A percentile compares a stretch with the other conserved stretches of the same genome.
phyloP scores from a whole-genome alignment of 2,797 vertebrate species.

The Aplochiton taeniatus region DNA sequence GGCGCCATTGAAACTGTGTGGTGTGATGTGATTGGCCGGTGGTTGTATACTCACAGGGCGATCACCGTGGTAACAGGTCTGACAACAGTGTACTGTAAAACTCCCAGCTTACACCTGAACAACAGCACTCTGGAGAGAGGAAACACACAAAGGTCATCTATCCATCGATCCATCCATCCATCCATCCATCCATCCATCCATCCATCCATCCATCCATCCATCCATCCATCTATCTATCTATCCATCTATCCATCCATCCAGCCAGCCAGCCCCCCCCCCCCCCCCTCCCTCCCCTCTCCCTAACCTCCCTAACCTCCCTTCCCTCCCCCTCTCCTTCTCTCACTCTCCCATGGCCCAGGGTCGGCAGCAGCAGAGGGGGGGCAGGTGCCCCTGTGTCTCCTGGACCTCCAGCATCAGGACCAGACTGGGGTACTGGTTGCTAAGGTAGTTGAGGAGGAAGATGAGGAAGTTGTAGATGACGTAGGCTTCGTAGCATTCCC shows the following conservation, averaged over 20 bases:
- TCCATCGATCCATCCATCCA: no score
- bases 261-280: no score
- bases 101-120: conserved; percentile 94
- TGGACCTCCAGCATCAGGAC: conserved; percentile 94
- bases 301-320: no score
- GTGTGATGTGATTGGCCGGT: neutral
- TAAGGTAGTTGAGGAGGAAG: conserved; percentile 94
- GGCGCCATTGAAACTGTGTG: neutral
- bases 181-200: no score
- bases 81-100: conserved; percentile 96
- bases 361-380: conserved; percentile 94
- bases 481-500: conserved; percentile 98
- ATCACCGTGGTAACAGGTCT: conserved; percentile 94
- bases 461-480: conserved; percentile 99
- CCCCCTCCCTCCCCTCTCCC: no score
- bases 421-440: conserved; percentile 92
- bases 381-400: conserved; percentile 95
- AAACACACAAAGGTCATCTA: neutral
- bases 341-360: conserved; percentile 99
- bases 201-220: no score
- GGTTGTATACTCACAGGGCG: conserved; percentile 86
- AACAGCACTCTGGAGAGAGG: conserved; percentile 84
- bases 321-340: conserved; percentile 48
- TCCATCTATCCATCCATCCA: no score
- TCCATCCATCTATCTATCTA: no score